These are phyloP conservation scores for Pseudolycoriella hygida DNA, from an alignment of 2,888 invertebrate genomes.

Conservation along the genomic window DNA sequence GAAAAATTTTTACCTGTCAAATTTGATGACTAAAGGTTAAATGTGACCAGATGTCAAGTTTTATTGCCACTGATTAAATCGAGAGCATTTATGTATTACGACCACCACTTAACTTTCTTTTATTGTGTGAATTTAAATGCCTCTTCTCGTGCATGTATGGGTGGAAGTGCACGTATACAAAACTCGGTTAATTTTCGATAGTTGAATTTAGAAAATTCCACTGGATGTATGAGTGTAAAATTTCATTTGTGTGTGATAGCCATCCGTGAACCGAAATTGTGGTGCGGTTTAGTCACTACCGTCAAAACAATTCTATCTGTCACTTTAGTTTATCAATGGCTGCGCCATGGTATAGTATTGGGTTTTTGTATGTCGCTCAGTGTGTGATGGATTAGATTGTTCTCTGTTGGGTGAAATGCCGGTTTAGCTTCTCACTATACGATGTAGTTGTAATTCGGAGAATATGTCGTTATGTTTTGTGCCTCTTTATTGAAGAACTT, in stretches of 20 bases:
- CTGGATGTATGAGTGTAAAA: not conserved
- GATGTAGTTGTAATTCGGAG: too few relatives aligned
- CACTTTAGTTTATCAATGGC: not conserved
- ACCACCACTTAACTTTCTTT: too few relatives aligned
- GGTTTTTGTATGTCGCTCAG: not conserved
- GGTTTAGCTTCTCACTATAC: too few relatives aligned
- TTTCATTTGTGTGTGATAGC: not conserved
- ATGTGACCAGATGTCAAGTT: not conserved
- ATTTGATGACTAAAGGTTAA: not conserved
- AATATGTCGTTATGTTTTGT: not conserved
- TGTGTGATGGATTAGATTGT: not conserved
- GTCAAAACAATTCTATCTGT: not conserved
- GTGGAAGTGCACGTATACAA: too few relatives aligned
- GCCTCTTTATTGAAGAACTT: not conserved
- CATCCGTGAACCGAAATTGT: too few relatives aligned
- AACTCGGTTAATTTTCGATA: too few relatives aligned
- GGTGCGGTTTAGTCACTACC: not conserved
- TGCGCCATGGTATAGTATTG: not conserved
- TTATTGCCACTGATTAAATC: too few relatives aligned
- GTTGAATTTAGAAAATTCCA: not conserved
- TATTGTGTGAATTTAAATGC: too few relatives aligned
- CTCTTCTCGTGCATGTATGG: too few relatives aligned
- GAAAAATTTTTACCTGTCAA: not conserved
- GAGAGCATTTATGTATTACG: too few relatives aligned
- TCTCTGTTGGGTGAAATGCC: not conserved